Conservation (phyloP, 2,888 invertebrate species). For the Melieria picta region DNA sequence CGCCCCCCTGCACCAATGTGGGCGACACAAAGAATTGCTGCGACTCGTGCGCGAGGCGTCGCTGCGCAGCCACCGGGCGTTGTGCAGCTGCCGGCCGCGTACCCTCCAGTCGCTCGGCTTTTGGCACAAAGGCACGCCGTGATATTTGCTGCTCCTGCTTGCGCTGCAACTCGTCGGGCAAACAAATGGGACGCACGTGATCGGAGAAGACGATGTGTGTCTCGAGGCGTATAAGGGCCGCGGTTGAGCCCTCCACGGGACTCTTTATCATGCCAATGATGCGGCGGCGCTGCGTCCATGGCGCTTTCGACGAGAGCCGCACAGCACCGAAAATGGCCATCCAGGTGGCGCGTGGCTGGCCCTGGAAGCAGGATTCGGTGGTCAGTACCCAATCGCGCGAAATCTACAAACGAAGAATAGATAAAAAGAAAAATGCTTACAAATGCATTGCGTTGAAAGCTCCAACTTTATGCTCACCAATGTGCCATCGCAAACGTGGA, state of each 20-base stretch:
- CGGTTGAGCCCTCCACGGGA: conserved; percentile 87
- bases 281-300: conserved; percentile 87
- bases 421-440: not conserved
- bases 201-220: conserved; percentile 80
- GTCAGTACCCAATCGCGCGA: conserved; percentile 86
- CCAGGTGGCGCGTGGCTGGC: conserved; percentile 90
- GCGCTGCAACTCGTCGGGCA: conserved; percentile 71
- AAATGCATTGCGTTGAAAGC: not conserved
- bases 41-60: conserved; percentile 57
- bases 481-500: conserved; percentile 89
- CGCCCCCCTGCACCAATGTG: conserved; percentile 44
- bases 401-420: conserved; percentile 45
- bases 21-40: conserved; percentile 63
- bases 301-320: conserved; percentile 80
- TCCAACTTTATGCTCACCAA: conserved; percentile 67
- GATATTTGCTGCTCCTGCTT: conserved; percentile 54
- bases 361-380: conserved; percentile 88
- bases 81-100: conserved; percentile 18
- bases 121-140: conserved; percentile 56
- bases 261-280: conserved; percentile 89
- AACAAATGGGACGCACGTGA: conserved; percentile 84
- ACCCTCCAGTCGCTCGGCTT: conserved; percentile 60
- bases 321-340: conserved; percentile 81
- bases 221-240: conserved; percentile 83
- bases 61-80: conserved; percentile 39